Conservation (phyloP, 2,113 vertebrate species). For the Tichodroma muraria region DNA sequence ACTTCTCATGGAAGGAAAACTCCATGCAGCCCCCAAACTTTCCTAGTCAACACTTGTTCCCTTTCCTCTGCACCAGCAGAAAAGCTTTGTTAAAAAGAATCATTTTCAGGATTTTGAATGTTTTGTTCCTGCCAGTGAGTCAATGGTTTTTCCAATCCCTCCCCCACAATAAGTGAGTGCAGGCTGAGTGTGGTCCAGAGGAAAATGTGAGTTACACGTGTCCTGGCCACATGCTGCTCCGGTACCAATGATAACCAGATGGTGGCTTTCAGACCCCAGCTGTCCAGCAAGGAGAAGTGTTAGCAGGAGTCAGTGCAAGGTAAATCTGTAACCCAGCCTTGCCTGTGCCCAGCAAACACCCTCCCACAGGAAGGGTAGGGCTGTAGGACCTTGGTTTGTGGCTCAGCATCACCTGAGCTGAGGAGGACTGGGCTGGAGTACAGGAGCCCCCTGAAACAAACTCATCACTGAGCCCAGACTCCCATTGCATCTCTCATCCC, state of each 20-base stretch:
- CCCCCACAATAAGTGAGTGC: conserved; percentile 43
- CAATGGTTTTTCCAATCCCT: conserved; percentile 49
- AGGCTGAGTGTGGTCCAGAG: conserved; percentile 44
- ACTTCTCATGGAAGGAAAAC: background rate
- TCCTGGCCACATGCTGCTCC: conserved; percentile 16
- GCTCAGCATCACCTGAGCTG: background rate
- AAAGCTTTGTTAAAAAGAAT: background rate
- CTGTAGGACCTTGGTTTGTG: background rate
- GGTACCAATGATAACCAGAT: conserved; percentile 52
- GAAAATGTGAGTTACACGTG: conserved; percentile 45
- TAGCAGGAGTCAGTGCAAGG: background rate
- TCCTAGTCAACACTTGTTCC: background rate
- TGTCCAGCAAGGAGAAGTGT: background rate
- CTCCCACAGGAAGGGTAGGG: background rate
- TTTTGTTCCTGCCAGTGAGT: conserved; percentile 24
- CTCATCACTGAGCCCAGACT: background rate
- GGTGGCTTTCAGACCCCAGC: background rate
- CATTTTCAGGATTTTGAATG: background rate
- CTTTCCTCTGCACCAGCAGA: background rate
- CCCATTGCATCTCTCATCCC: background rate
- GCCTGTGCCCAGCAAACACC: background rate
- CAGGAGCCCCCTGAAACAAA: rapidly evolving
- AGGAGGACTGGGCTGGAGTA: background rate
- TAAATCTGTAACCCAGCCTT: background rate
- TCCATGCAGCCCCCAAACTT: background rate